Percentiles rank a stretch among this genome's conserved stretches.
Evolutionary conservation across 2,113 vertebrate genomes (phyloP).

Genomic region (Petaurus breviceps): DNA sequence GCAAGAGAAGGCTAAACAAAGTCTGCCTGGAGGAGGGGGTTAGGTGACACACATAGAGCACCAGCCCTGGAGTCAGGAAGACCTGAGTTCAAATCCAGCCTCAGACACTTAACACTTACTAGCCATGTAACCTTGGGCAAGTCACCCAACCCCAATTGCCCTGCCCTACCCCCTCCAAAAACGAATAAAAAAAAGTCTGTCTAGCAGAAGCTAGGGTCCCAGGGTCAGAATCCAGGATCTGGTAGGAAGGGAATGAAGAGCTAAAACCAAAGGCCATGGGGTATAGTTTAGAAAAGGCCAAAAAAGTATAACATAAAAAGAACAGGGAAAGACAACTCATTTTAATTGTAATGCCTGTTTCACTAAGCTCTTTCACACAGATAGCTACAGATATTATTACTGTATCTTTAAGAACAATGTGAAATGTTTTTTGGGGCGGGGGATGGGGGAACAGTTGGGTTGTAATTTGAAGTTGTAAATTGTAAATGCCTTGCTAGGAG

Average conservation of each 20-base stretch:
- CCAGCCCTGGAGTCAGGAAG: no score
- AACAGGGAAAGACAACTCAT: neutral
- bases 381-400: neutral
- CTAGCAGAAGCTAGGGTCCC: rapidly evolving
- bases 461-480: neutral
- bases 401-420: neutral
- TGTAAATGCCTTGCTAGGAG: neutral
- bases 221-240: neutral
- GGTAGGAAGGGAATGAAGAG: neutral
- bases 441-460: neutral
- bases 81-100: no score
- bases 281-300: neutral
- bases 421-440: neutral
- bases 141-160: no score
- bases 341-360: neutral
- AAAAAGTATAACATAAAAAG: neutral
- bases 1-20: neutral
- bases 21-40: no score
- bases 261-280: neutral
- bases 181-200: no score
- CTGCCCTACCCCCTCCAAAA: no score
- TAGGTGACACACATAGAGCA: no score
- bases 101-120: no score
- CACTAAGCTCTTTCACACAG: neutral
- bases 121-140: no score